A percentile compares a stretch with the other conserved stretches of the same genome.
phyloP scores from a whole-genome alignment of 2,797 vertebrate genomes.

The Hipposideros larvatus region DNA sequence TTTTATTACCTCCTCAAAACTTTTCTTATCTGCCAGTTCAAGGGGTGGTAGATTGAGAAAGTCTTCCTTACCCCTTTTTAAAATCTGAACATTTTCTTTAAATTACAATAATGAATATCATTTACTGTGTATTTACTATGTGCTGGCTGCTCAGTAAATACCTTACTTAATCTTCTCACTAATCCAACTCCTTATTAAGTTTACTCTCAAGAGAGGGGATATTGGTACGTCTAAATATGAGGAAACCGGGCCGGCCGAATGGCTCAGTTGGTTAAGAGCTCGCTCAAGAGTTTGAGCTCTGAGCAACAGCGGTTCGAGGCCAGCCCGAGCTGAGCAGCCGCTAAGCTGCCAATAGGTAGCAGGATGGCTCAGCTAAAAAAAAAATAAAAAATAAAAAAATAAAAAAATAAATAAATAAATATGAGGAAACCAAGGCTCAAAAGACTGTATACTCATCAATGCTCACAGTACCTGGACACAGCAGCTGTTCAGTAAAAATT shows the following conservation, averaged over 20 bases:
- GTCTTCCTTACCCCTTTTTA: not conserved
- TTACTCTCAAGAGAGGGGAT: not conserved
- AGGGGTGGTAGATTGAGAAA: not conserved
- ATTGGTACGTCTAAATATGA: not conserved
- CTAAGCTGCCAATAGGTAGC: too few species aligned
- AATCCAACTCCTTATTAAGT: not conserved
- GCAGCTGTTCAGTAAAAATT: not conserved
- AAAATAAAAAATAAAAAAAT: too few species aligned
- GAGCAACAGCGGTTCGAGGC: too few species aligned
- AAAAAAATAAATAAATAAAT: too few species aligned
- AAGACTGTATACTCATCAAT: not conserved
- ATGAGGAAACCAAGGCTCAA: not conserved
- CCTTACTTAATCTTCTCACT: not conserved
- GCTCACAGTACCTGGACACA: not conserved
- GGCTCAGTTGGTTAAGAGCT: too few species aligned
- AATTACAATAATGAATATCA: not conserved
- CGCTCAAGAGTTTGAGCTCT: too few species aligned
- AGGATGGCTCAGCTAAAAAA: too few species aligned
- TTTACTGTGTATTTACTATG: not conserved
- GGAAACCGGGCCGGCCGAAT: too few species aligned
- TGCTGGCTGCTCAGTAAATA: not conserved
- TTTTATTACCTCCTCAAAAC: not conserved
- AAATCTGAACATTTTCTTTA: conserved; percentile 11
- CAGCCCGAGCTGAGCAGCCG: too few species aligned
- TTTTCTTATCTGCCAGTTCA: not conserved